These are phyloP conservation scores for Heliothis virescens DNA, from an alignment of 1,140 invertebrate genomes.

Conservation along the genomic window DNA sequence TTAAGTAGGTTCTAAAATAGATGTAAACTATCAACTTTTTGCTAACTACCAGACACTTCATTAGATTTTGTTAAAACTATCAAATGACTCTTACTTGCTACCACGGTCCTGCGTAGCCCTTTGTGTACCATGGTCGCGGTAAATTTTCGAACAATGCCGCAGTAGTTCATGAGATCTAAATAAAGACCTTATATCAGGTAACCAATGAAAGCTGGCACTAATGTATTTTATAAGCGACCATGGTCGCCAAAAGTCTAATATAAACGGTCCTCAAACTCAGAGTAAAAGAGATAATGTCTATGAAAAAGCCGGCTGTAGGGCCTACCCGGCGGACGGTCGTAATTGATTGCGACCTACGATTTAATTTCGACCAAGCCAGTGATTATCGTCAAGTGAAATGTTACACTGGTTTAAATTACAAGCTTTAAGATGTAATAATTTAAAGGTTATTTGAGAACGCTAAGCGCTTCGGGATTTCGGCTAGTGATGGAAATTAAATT, in stretches of 20 bases:
- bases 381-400: constrained; percentile 55
- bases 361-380: constrained; percentile 55
- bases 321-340: constrained; percentile 21
- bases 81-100: too few species aligned
- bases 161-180: too few species aligned
- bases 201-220: too few species aligned
- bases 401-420: constrained; percentile 40
- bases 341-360: constrained; percentile 60
- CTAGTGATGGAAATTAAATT: constrained; percentile 26
- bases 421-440: constrained; percentile 38
- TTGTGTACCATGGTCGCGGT: too few species aligned
- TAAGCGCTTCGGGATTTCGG: constrained; percentile 18
- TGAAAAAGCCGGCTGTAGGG: constrained; percentile 43
- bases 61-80: too few species aligned
- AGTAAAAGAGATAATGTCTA: constrained; percentile 50
- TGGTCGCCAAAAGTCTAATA: constrained; percentile 24
- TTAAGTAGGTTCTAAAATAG: too few species aligned
- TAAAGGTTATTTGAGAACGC: constrained; percentile 25
- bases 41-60: too few species aligned
- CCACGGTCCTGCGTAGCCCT: too few species aligned
- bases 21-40: too few species aligned
- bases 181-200: too few species aligned
- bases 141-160: too few species aligned
- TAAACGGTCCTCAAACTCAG: constrained; percentile 34
- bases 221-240: background rate